Evolutionary conservation across 1,140 invertebrate species (phyloP), one percentile per base, ranked within the genome.

Genomic region (Thaumetopoea pityocampa): DNA sequence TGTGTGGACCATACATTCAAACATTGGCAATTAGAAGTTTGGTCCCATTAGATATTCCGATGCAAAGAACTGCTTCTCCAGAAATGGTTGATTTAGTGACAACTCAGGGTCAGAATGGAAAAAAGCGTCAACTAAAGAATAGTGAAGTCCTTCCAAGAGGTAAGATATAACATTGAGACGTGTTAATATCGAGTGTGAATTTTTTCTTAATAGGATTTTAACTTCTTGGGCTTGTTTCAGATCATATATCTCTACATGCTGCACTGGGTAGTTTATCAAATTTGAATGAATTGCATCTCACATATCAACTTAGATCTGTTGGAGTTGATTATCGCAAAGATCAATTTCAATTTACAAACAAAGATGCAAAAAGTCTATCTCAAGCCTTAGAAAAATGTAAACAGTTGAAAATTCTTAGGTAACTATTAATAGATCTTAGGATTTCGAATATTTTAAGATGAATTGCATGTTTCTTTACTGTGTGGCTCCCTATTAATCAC

Each of bases 181-280:
- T 5, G 26, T 3, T 7, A 9, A 22, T 8, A 18, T 14, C 27
- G 15, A 5, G 20, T 5, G 22, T 18, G 20, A 6, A 5, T 12
- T 35, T 6, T 6, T 14, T 16, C 5, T 15, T 10, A 5, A 23
- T 28, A 4, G 9, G 22, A 16, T 12, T 17, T 32, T 9, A n/a
- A 26, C 40, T 14, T 34, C 12, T 19, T n/a, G 29, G n/a, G n/a
- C n/a, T 5, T 24, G 27, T 77, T 70, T 55, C 51, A 76, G 81
- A 86, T 56, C 85, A 85, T 19, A 85, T 87, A 53, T 86, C 85
- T 6, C 54, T 87, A 33, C 78, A 86, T 53, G 74, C 74, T 36
- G 79, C 77, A 18, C 54, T 85, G 32, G 71, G 76, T 1, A 85
- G 74, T 41, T 66, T 87, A 35, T 40, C 33, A n/a, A 78, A 80